A percentile compares a stretch with the other conserved stretches of the same genome.
phyloP scores from a whole-genome alignment of 2,113 vertebrate species.

The Zapornia atra region DNA sequence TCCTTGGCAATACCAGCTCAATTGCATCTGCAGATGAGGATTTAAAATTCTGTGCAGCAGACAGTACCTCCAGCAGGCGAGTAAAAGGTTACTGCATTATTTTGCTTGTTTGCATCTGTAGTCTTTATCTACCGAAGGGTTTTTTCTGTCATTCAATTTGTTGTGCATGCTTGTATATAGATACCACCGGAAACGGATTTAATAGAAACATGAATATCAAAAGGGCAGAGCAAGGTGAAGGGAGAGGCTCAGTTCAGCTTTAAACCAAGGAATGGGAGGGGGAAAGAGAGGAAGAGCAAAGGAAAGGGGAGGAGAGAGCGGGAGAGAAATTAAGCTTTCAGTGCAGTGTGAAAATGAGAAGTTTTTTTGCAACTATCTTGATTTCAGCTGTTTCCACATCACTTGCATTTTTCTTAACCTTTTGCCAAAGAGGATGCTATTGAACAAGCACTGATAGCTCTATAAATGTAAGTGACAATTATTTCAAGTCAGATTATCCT shows the following conservation, averaged over 20 bases:
- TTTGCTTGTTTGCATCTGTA: conserved; percentile 78
- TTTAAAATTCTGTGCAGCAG: conserved; percentile 83
- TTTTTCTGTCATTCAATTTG: conserved; percentile 4
- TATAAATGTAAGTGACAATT: conserved; percentile 63
- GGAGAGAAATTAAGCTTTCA: conserved; percentile 55
- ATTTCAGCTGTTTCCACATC: conserved; percentile 38
- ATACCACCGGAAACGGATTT: conserved; percentile 68
- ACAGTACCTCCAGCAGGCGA: conserved; percentile 82
- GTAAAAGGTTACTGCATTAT: conserved; percentile 83
- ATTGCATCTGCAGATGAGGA: conserved; percentile 82
- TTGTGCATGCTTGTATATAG: conserved; percentile 67
- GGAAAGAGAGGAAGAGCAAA: not conserved
- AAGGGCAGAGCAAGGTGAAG: conserved; percentile 80
- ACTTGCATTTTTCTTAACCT: conserved; percentile 55
- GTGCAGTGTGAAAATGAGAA: conserved; percentile 33
- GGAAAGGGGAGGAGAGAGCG: conserved; percentile 16
- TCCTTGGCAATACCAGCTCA: conserved; percentile 79
- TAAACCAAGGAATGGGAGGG: conserved; percentile 43
- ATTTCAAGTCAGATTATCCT: conserved; percentile 71
- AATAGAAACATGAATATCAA: conserved; percentile 67
- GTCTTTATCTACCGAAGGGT: conserved; percentile 60
- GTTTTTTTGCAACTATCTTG: conserved; percentile 27
- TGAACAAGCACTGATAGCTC: conserved; percentile 31
- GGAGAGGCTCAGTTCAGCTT: conserved; percentile 65
- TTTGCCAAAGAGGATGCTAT: conserved; percentile 24